Evolutionary conservation across 1,140 invertebrate species (phyloP), one percentile per base, ranked within the genome.

Genomic region (Brachionus asplanchnoidis): DNA sequence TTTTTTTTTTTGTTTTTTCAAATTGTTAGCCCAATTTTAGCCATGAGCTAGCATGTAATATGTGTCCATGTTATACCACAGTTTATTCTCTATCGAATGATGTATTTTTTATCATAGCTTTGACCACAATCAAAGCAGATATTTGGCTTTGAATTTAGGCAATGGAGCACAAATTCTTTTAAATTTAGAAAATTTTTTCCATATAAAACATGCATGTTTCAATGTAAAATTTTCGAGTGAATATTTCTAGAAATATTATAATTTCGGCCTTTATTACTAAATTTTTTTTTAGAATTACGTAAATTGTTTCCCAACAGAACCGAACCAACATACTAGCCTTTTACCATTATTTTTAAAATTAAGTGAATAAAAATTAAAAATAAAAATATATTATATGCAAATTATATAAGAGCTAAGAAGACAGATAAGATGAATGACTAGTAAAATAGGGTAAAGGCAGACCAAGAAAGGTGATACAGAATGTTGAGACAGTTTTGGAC

Each of bases 131-230:
- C 12, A 14, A 20, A 14, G 3, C 14, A n/a, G 9, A 53, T 50
- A 50, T 77, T 77, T 77, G 2, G 20, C 8, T 28, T 50, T 26
- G 44, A 77, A 50, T 32, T 26, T 26, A 32, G 20, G 11, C 73
- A 12, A 50, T 28, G 42, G 14, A 77, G 73, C 73, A 77, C 73
- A 77, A 42, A 20, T 77, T 77, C 32, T 77, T 23, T 8, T 28
- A 28, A 53, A 50, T 26, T 75, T 23, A 26, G 9, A 14, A 28
- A 28, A 53, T 26, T 5, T 28, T 77, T 77, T 12, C 2, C 46
- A 77, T 77, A 20, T 7, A 77, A 77, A 77, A 28, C 23, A 77
- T 77, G 73, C 73, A 77, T 77, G 44, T 77, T 77, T 77, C 68
- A 73, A 73, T 73, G 68, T 77, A 46, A 44, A 9, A 28, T 77